phyloP scores from a whole-genome alignment of 2,888 invertebrate genomes.

The Tipula vernalis region DNA sequence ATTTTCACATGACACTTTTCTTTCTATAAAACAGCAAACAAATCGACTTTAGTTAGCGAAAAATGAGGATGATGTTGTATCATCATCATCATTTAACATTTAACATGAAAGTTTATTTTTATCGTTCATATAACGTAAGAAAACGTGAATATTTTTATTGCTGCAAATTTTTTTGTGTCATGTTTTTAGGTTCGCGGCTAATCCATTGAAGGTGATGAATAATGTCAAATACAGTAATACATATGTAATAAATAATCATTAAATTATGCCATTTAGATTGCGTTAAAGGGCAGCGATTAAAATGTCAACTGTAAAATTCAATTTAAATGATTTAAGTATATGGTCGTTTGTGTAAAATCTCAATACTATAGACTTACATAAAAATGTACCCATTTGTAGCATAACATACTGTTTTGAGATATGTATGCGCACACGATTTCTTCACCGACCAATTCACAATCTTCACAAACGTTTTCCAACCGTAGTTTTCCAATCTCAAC shows the following conservation, averaged over 20 bases:
- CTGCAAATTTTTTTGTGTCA: neutral
- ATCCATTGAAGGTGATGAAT: neutral
- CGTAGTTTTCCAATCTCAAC: too few species aligned
- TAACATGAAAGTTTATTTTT: neutral
- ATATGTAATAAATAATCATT: neutral
- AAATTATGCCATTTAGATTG: too few species aligned
- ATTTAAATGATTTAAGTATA: too few species aligned
- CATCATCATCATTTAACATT: neutral
- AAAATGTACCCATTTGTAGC: too few species aligned
- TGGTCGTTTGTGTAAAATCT: too few species aligned
- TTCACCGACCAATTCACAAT: too few species aligned
- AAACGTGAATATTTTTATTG: neutral
- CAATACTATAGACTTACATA: too few species aligned
- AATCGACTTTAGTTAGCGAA: neutral
- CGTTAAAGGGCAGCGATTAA: too few species aligned
- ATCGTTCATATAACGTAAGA: neutral
- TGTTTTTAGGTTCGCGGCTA: neutral
- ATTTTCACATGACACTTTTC: neutral
- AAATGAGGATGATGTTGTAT: neutral
- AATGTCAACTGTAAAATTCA: too few species aligned
- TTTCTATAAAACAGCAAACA: neutral
- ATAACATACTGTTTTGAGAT: too few species aligned
- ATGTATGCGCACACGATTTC: too few species aligned
- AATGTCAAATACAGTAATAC: neutral
- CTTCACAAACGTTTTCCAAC: too few species aligned